Conservation (phyloP, 2,797 vertebrate species). For the Artibeus lituratus region DNA sequence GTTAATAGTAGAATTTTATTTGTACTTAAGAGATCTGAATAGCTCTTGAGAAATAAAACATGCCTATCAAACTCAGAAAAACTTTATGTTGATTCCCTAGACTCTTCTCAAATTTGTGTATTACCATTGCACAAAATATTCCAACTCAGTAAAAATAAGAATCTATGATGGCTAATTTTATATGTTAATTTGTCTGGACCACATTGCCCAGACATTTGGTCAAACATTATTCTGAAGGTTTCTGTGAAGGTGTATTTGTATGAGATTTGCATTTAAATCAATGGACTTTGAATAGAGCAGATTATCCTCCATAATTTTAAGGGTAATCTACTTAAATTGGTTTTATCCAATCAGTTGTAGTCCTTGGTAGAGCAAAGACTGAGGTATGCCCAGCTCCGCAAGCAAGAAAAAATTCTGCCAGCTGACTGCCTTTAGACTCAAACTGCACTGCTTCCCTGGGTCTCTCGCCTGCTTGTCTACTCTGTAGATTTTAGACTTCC, state of each 20-base stretch:
- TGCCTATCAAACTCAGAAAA: neutral
- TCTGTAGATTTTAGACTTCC: neutral
- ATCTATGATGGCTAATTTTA: neutral
- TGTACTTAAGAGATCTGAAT: neutral
- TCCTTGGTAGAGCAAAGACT: neutral
- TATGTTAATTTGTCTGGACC: neutral
- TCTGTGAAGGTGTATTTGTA: neutral
- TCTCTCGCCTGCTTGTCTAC: neutral
- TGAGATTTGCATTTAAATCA: neutral
- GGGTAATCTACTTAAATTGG: neutral
- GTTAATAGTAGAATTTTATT: slow-evolving; percentile 26
- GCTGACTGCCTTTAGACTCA: neutral
- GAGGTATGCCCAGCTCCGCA: neutral
- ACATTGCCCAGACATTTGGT: neutral
- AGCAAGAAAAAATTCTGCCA: neutral
- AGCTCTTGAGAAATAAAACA: slow-evolving; percentile 41
- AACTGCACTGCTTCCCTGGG: neutral
- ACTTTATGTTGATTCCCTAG: neutral
- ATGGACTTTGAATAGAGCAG: neutral
- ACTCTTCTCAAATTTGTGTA: neutral
- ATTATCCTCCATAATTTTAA: neutral
- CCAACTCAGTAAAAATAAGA: neutral
- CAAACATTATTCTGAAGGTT: neutral
- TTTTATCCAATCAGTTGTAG: neutral
- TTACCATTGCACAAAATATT: neutral